Evolutionary conservation across 2,888 invertebrate genomes (phyloP), one percentile per base, ranked within the genome.

Genomic region (Oscheius sp.): DNA sequence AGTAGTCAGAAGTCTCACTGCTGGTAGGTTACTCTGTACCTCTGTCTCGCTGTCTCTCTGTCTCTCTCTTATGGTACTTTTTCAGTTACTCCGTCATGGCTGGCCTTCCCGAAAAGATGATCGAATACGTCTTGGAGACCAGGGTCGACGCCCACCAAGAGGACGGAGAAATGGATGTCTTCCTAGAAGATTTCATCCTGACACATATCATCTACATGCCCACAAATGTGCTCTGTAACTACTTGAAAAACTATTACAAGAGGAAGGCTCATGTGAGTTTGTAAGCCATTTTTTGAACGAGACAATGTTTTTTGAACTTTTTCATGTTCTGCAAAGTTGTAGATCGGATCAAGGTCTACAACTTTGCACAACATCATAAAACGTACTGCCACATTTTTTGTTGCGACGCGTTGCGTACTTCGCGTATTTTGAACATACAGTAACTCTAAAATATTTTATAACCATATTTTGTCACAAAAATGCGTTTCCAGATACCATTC

Each of bases 141-240:
- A 91, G 94, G 75, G 91, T 94, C 84, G 93, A 81, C 55, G 80
- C 82, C 10, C 63, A 77, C n/a, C 47, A 72, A 10, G 78, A 81
- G 35, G 81, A 79, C 50, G 73, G 66, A 70, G 81, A 81, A 42
- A n/a, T 82, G n/a, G 82, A 82, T 42, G 48, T 74, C 1, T 94
- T 94, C 88, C 91, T 94, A 66, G 94, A 94, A 88, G 94, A 94
- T 90, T 94, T 94, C 89, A 92, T 94, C 79, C 91, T 94, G 70
- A 94, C 94, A 7, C 94, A 94, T 89, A 93, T 94, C 84, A 93
- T 94, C 63, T 95, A 94, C 90, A 93, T 94, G 92, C 93, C 94
- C 1, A 93, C 93, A 74, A 92, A 93, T 84, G 92, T 93, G 84
- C 91, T 94, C 79, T 93, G 94, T 86, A 87, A 88, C 60, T 81